Evolutionary conservation across 1,140 invertebrate species (phyloP).

Genomic region (Cephus cinctus): DNA sequence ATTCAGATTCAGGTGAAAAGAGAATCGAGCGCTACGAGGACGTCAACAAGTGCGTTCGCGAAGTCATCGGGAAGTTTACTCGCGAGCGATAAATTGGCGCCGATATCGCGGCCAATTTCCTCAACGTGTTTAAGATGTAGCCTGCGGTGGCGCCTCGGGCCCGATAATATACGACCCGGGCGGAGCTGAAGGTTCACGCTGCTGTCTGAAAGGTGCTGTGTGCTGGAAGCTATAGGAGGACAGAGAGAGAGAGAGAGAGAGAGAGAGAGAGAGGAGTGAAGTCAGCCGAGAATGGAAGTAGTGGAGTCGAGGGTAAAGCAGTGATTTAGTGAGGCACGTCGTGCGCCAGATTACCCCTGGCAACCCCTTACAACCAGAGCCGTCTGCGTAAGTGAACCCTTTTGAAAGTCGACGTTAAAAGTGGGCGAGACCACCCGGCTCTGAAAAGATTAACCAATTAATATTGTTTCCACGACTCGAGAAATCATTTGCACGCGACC

Average conservation of each 20-base stretch:
- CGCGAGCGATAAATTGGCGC: constrained; percentile 42
- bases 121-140: constrained; percentile 42
- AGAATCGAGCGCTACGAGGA: constrained; percentile 22
- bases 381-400: constrained; percentile 3
- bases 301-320: constrained; percentile 2
- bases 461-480: constrained; percentile 22
- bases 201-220: background rate
- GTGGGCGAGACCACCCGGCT: constrained; percentile 28
- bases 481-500: background rate
- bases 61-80: constrained; percentile 21
- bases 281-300: constrained; percentile 1
- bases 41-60: constrained; percentile 28
- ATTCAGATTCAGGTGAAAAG: constrained; percentile 43
- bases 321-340: constrained; percentile 30
- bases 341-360: constrained; percentile 28
- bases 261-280: background rate
- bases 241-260: background rate
- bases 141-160: constrained; percentile 17
- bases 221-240: background rate
- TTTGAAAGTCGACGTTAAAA: constrained; percentile 11
- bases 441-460: constrained; percentile 35
- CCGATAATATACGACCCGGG: constrained; percentile 19
- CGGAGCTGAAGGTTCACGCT: background rate
- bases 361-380: constrained; percentile 28
- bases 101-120: constrained; percentile 48